Evolutionary conservation across 2,888 invertebrate species (phyloP), one percentile per base, ranked within the genome.

Genomic region (Eristalis tenax): DNA sequence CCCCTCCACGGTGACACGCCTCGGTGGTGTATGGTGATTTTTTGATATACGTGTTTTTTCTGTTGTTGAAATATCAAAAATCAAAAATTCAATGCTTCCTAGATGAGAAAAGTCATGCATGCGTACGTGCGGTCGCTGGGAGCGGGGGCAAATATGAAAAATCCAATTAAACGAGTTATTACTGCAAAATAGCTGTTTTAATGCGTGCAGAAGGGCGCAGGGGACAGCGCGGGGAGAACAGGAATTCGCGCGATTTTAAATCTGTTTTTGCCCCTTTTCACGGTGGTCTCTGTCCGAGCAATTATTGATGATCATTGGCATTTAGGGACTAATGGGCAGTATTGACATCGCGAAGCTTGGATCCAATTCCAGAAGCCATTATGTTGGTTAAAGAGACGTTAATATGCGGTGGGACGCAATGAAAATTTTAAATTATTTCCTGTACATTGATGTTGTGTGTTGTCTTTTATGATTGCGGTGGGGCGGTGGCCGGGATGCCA

Each of bases 131-230:
- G n/a, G n/a, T n/a, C n/a, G n/a, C n/a, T n/a, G 26, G 4, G 13
- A 2, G 26, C 22, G 57, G 26, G 22, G 50, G 11, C 74, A 38
- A 79, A 65, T 23, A 70, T 80, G 28, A 71, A 85, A 85, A 84
- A 81, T 85, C 76, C 85, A 85, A 85, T 85, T 81, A 85, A 85
- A 71, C 71, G 69, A 73, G 57, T 73, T 81, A 77, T 85, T 81
- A 73, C 68, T 76, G 75, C 8, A 64, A 71, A 76, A 77, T 76
- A 28, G 57, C 71, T 71, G 63, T 26, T 23, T 68, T 76, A 76
- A 71, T 71, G 35, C 69, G 28, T 40, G 18, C 61, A 18, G 65
- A 66, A 32, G 23, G 74, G 32, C 26, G 61, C 13, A 1, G 43
- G 43, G 18, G 0, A 13, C 32, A n/a, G n/a, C n/a, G n/a, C n/a